Evolutionary conservation across 2,888 invertebrate species (phyloP).

Genomic region (Hypselothyrea guttata): DNA sequence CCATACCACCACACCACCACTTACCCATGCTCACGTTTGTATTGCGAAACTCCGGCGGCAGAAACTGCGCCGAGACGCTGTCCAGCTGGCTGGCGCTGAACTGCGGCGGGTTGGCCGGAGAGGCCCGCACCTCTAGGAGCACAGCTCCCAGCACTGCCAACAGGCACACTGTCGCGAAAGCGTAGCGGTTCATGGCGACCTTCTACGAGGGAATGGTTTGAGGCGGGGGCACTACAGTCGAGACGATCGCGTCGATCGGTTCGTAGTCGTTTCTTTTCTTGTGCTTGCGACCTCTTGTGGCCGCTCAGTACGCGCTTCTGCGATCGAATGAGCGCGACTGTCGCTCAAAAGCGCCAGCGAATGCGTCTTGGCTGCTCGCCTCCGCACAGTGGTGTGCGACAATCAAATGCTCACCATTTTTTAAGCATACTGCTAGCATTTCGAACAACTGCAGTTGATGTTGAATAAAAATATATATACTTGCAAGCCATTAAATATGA

Average conservation of each 20-base stretch:
- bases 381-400: slow-evolving; percentile 11
- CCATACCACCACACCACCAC: slow-evolving; percentile 27
- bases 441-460: too few species aligned
- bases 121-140: slow-evolving; percentile 54
- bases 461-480: too few species aligned
- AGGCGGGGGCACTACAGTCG: not conserved
- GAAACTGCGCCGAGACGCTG: slow-evolving; percentile 67
- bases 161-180: slow-evolving; percentile 48
- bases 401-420: not conserved
- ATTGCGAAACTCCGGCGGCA: slow-evolving; percentile 75
- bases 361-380: slow-evolving; percentile 13
- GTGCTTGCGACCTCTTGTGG: slow-evolving; percentile 16
- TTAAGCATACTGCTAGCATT: too few species aligned
- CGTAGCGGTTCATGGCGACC: slow-evolving; percentile 55
- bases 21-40: slow-evolving; percentile 74
- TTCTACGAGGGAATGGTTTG: too few species aligned
- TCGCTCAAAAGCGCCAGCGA: slow-evolving; percentile 15
- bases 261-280: not conserved
- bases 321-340: slow-evolving; percentile 36
- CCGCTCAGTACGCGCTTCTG: slow-evolving; percentile 35
- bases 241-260: slow-evolving; percentile 9
- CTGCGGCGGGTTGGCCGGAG: slow-evolving; percentile 29
- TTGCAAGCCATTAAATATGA: too few species aligned
- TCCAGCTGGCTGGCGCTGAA: slow-evolving; percentile 60
- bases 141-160: slow-evolving; percentile 52